These are phyloP conservation scores for Eufriesea mexicana DNA, from an alignment of 1,140 invertebrate genomes.

Conservation along the genomic window DNA sequence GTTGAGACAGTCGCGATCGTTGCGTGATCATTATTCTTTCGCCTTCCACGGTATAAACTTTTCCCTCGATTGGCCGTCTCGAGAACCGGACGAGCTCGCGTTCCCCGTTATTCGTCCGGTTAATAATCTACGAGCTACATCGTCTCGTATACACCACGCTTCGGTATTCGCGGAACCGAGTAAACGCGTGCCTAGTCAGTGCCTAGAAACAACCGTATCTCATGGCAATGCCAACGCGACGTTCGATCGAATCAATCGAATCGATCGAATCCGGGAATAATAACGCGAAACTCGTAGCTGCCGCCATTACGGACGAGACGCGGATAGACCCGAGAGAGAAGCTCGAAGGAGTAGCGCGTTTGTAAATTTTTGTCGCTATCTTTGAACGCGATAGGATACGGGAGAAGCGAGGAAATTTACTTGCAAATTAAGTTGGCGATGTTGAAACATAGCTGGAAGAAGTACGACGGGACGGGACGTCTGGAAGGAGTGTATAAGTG, in stretches of 20 bases:
- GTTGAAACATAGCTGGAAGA: not conserved
- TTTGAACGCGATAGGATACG: not conserved
- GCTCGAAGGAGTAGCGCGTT: no score
- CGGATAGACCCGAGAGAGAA: no score
- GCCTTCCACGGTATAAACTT: not conserved
- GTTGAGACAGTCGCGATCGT: not conserved
- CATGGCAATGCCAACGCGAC: not conserved
- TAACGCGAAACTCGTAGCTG: no score
- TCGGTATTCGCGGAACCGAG: no score
- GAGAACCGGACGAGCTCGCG: not conserved
- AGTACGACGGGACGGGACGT: not conserved
- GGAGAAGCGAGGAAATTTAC: not conserved
- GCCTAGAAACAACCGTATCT: no score
- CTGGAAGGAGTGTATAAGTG: not conserved
- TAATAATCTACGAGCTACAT: not conserved
- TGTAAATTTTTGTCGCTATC: no score
- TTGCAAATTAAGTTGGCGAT: not conserved
- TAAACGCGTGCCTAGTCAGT: no score
- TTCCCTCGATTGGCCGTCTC: not conserved
- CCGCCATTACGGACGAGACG: no score
- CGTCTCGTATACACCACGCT: no score
- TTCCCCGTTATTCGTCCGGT: not conserved
- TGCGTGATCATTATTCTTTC: not conserved
- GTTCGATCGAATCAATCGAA: no score
- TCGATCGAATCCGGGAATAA: no score